Evolutionary conservation across 1,140 invertebrate species (phyloP), one percentile per base, ranked within the genome.

Genomic region (Cyphomyrmex costatus): DNA sequence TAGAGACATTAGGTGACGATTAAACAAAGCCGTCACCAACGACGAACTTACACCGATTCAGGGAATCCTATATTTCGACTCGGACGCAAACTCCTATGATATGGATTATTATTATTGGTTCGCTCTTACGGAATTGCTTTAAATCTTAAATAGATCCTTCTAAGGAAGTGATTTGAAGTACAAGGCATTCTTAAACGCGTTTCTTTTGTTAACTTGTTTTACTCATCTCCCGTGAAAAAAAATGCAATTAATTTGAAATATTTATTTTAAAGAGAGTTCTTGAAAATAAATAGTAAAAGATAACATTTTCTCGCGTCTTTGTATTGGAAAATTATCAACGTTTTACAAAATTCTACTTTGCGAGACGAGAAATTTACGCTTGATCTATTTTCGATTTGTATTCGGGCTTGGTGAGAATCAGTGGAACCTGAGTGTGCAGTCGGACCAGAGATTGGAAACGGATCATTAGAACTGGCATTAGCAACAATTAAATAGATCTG

Each of bases 401-500:
- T 53, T 49, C 30, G 68, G 12, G 53, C 53, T 71, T 27, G n/a
- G 51, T 33, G 74, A 56, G 74, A 51, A 51, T 51, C n/a, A 63
- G 42, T 27, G 61, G 33, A 68, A 68, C 14, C n/a, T 74, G 56
- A 19, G 30, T 83, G 73, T 80, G 65, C 76, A 77, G 58, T 33
- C 27, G 74, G 56, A 70, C 56, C 49, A 46, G 24, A 68, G 89
- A 58, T 84, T 68, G 86, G 78, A 63, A 78, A 85, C 70, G 76
- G 12, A 79, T 78, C 85, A 91, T 89, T 89, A 89, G 82, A 65
- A 65, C 49, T 60, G 76, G 42, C 58, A 74, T 90, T 91, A 77
- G 88, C 83, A 74, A 77, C 88, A 89, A 89, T 91, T 89, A 89
- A 91, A 79, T 88, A 86, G 90, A 91, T 87, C 76, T 76, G 79